Conservation (phyloP, 2,888 invertebrate genomes). For the Lypha dubia region DNA sequence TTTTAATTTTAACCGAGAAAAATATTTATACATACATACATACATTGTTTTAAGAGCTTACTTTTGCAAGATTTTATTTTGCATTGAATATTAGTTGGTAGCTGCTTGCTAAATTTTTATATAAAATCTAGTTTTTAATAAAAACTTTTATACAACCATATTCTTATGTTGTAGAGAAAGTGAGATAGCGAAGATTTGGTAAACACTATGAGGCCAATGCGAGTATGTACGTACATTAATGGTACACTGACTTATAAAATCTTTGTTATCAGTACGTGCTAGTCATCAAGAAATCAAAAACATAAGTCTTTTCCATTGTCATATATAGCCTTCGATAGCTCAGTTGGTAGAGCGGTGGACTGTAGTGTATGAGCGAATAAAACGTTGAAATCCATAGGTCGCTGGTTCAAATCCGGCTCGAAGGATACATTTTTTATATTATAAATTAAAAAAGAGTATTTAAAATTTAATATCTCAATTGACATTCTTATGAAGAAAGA, state of each 20-base stretch:
- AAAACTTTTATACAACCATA: neutral
- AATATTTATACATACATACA: too few relatives aligned
- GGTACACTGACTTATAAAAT: neutral
- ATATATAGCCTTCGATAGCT: constrained; percentile 51
- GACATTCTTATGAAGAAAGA: too few relatives aligned
- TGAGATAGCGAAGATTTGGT: neutral
- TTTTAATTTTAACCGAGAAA: neutral
- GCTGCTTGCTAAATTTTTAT: neutral
- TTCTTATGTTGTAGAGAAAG: neutral
- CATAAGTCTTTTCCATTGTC: neutral
- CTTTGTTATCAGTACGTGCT: too few relatives aligned
- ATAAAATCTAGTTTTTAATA: neutral
- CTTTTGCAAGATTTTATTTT: neutral
- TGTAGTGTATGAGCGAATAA: constrained; percentile 68
- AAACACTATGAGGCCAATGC: constrained; percentile 13
- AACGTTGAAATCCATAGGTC: constrained; percentile 85
- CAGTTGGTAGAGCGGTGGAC: constrained; percentile 78
- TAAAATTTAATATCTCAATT: too few relatives aligned
- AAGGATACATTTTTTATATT: constrained; percentile 82
- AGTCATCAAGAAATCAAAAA: too few relatives aligned
- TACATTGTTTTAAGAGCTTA: neutral
- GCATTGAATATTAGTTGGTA: neutral
- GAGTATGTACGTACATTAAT: too few relatives aligned
- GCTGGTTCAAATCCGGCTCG: constrained; percentile 88
- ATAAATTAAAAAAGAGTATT: constrained; percentile 29